These are phyloP conservation scores for Podabrus alpinus DNA, from an alignment of 2,888 invertebrate genomes.

Conservation along the genomic window DNA sequence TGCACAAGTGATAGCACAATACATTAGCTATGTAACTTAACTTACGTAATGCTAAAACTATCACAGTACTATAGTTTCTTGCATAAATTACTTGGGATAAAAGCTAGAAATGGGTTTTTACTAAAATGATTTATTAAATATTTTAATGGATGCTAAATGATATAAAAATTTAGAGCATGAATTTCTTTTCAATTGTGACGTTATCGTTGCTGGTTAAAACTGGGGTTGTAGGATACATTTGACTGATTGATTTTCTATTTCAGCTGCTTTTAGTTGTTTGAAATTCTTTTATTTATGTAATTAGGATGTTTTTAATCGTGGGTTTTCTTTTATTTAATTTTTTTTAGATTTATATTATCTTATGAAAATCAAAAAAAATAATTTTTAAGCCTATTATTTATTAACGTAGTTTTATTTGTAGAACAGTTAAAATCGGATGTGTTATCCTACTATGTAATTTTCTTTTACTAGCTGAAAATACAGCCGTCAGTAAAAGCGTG, in stretches of 20 bases:
- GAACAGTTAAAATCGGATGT: background rate
- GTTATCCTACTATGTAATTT: background rate
- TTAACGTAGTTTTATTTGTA: background rate
- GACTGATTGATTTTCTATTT: background rate
- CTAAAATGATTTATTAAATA: no score
- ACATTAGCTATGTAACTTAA: background rate
- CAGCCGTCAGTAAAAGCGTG: background rate
- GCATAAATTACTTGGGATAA: background rate
- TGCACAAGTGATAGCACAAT: background rate
- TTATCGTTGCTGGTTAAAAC: no score
- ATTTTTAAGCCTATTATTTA: background rate
- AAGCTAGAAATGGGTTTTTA: no score
- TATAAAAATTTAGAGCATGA: no score
- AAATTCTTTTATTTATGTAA: no score
- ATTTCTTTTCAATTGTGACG: no score
- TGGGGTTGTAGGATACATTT: background rate
- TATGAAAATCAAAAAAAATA: background rate
- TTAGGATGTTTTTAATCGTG: no score
- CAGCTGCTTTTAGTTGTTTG: background rate
- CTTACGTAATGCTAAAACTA: background rate
- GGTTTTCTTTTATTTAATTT: background rate
- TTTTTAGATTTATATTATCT: background rate
- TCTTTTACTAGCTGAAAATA: background rate
- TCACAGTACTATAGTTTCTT: background rate
- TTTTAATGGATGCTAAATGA: no score